phyloP scores from a whole-genome alignment of 2,797 vertebrate genomes.

The Coregonus sp. region DNA sequence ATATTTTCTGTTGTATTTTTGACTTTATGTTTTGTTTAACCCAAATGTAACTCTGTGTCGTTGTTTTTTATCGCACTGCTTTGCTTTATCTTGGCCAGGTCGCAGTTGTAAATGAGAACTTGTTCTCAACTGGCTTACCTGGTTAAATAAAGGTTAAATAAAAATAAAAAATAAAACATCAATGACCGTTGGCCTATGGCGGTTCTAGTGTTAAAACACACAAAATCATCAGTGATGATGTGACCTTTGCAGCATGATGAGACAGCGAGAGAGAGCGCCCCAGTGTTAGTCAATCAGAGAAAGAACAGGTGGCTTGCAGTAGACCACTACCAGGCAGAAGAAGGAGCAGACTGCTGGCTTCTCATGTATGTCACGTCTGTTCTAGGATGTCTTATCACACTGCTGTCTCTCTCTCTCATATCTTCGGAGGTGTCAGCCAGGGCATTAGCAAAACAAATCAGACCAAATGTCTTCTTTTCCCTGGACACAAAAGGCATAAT shows the following conservation, averaged over 20 bases:
- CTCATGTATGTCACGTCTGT: conserved; percentile 27
- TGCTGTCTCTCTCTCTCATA: conserved; percentile 16
- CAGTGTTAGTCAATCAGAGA: conserved; percentile 20
- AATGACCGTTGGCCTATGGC: too few species aligned
- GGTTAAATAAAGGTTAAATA: too few species aligned
- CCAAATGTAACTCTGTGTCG: too few species aligned
- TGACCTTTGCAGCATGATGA: conserved; percentile 42
- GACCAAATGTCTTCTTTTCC: conserved; percentile 41
- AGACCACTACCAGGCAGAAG: background rate
- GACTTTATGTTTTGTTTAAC: too few species aligned
- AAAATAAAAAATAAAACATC: too few species aligned
- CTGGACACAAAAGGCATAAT: conserved; percentile 39
- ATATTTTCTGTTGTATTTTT: too few species aligned
- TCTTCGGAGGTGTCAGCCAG: conserved; percentile 34
- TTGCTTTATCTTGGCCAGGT: too few species aligned
- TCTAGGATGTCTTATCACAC: conserved; percentile 32
- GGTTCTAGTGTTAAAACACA: background rate
- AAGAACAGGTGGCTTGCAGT: conserved; percentile 48
- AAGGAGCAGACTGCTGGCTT: conserved; percentile 33
- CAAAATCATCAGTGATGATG: conserved; percentile 35
- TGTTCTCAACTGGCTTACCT: too few species aligned
- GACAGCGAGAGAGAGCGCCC: conserved; percentile 17
- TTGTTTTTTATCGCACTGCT: too few species aligned
- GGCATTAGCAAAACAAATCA: conserved; percentile 53
- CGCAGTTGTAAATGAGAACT: too few species aligned